Percentiles rank a stretch among this genome's conserved stretches.
Conservation (phyloP, 2,888 invertebrate genomes). For the Thereva unica region DNA sequence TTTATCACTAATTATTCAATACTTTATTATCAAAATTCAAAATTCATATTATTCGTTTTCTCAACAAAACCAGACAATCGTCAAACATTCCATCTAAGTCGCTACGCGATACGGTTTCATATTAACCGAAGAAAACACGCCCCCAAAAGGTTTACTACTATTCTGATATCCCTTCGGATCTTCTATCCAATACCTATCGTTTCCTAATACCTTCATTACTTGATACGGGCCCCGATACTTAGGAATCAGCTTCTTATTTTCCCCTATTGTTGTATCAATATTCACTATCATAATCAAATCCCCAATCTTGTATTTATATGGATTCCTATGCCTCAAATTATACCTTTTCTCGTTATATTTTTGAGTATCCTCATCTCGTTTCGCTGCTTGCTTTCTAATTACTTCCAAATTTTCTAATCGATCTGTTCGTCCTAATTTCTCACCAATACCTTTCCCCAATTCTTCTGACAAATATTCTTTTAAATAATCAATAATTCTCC, state of each 20-base stretch:
- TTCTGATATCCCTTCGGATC: conserved; percentile 38
- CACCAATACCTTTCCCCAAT: too few relatives aligned
- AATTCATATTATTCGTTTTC: too few relatives aligned
- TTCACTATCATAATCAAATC: conserved; percentile 45
- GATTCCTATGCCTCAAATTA: conserved; percentile 45
- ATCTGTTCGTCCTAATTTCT: too few relatives aligned
- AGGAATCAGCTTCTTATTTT: conserved; percentile 45
- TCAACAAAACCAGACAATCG: too few relatives aligned
- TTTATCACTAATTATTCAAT: too few relatives aligned
- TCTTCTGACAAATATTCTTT: neutral
- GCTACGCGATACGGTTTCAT: conserved; percentile 17
- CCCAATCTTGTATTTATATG: conserved; percentile 40
- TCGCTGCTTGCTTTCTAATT: conserved; percentile 34
- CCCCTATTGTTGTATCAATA: conserved; percentile 41
- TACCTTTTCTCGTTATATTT: conserved; percentile 44
- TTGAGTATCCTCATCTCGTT: conserved; percentile 38
- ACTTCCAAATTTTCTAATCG: conserved; percentile 3
- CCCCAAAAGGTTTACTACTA: conserved; percentile 23
- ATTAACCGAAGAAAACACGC: conserved; percentile 28
- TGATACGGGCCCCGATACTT: conserved; percentile 45
- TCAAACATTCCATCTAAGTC: too few relatives aligned
- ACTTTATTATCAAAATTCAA: too few relatives aligned
- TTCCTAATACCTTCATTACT: conserved; percentile 36
- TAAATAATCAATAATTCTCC: conserved; percentile 19
- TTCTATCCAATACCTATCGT: conserved; percentile 43